Base-by-base conservation (phyloP, 2,888 invertebrate genomes). In the Acanthococcus lagerstroemiae region DNA sequence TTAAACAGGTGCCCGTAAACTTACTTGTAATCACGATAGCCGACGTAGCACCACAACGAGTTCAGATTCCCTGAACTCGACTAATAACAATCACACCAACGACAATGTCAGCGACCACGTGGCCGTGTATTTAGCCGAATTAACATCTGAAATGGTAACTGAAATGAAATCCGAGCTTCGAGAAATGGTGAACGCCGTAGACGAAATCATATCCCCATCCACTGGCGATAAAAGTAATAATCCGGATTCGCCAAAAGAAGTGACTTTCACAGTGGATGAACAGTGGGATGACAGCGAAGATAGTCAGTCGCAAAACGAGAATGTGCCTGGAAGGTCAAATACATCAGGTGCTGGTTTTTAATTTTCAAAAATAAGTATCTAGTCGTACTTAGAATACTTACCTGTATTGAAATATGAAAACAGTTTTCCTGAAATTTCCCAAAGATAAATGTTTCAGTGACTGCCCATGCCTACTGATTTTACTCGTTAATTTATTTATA, bases 71-170 rank as follows among this genome's bases (percentile, higher is more conserved):
- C n/a, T n/a, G n/a, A n/a, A n/a, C n/a, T n/a, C n/a, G n/a, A 37
- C 37, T 12, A 15, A 37, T 9, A 37, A 15, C 37, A 6, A 37
- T 6, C 6, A 19, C n/a, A 48, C 27, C 12, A 44, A 66, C 61
- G 86, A 87, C 0, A 84, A 86, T 67, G 86, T 86, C 44, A 85
- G 87, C 1, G 83, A 83, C 73, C 85, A 87, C 73, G 86, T 88
- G 52, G 86, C 87, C 0, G 85, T 87, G 73, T 88, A 87, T 74
- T 76, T 88, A 55, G 86, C 87, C 80, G 87, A 87, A 69, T 84
- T 86, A 74, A 87, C 87, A 0, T 83, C 82, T 73, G 85, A 87
- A 74, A 87, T 88, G 84, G 86, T 87, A 7, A 86, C 85, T 60
- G 87, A 88, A 77, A 85, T 88, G 21, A 88, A 87, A 74, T 84